phyloP scores from a whole-genome alignment of 1,140 invertebrate genomes.

The Drosophila kepulauana region DNA sequence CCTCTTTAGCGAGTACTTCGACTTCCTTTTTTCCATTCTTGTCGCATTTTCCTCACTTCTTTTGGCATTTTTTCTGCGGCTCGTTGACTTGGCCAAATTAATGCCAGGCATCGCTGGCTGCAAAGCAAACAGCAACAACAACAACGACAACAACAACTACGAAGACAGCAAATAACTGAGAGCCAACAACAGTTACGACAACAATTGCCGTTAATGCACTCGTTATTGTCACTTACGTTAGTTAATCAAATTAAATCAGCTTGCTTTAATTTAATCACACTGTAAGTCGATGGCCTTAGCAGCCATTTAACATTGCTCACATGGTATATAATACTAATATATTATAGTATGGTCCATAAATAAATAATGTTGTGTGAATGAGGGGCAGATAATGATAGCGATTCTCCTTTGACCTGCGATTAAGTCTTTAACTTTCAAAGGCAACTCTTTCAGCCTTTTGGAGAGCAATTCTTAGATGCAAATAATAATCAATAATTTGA shows the following conservation, averaged over 20 bases:
- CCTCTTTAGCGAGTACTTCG: not conserved
- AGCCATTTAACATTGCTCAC: not conserved
- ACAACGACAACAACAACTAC: no score
- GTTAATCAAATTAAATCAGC: not conserved
- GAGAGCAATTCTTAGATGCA: no score
- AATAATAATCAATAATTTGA: no score
- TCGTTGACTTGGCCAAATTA: constrained; percentile 11
- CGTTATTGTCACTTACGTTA: not conserved
- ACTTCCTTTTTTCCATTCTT: constrained; percentile 6
- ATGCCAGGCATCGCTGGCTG: constrained; percentile 8
- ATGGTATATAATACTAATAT: no score
- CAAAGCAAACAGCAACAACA: not conserved
- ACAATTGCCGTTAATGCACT: not conserved
- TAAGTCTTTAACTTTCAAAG: no score
- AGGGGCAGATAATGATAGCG: no score
- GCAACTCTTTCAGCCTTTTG: no score
- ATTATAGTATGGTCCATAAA: no score
- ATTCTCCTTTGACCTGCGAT: no score
- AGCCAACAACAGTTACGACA: not conserved
- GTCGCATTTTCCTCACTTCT: not conserved
- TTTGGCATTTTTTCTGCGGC: not conserved
- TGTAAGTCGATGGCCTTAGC: not conserved
- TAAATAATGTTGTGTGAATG: no score
- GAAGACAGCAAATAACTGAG: no score
- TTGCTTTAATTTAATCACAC: not conserved